A percentile compares a stretch with the other conserved stretches of the same genome.
Evolutionary conservation across 2,888 invertebrate genomes (phyloP).

Genomic region (Serripes groenlandicus): DNA sequence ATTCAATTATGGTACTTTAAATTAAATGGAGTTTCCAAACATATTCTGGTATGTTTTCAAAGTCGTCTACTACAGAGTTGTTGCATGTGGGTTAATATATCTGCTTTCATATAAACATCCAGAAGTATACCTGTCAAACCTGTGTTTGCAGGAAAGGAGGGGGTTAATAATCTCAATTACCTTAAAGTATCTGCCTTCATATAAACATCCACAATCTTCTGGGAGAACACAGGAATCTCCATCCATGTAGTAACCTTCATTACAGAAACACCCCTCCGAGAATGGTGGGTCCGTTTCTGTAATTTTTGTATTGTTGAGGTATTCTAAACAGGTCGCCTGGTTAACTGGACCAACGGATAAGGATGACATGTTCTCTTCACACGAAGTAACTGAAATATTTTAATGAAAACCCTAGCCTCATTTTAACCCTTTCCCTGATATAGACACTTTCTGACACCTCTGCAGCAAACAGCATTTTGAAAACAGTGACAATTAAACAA

Average conservation of each 20-base stretch:
- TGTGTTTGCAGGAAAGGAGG: background rate
- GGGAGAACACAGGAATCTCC: slow-evolving; percentile 68
- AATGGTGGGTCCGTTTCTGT: slow-evolving; percentile 24
- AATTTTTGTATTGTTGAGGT: background rate
- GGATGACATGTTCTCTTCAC: slow-evolving; percentile 71
- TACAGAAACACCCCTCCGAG: slow-evolving; percentile 76
- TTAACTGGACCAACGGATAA: slow-evolving; percentile 55
- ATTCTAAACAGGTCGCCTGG: slow-evolving; percentile 54
- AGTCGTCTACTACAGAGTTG: no score
- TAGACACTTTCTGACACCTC: background rate
- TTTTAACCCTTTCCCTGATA: background rate
- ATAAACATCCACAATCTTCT: slow-evolving; percentile 78
- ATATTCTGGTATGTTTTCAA: no score
- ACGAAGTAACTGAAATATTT: slow-evolving; percentile 49
- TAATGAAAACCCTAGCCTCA: background rate
- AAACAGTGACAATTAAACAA: background rate
- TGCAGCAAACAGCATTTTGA: background rate
- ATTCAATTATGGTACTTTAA: no score
- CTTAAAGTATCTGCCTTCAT: slow-evolving; percentile 63
- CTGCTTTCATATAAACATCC: no score
- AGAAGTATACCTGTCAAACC: background rate
- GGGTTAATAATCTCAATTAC: slow-evolving; percentile 27
- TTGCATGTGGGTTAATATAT: no score
- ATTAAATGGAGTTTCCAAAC: no score
- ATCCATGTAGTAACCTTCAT: slow-evolving; percentile 69